A percentile compares a stretch with the other conserved stretches of the same genome.
Evolutionary conservation across 2,113 vertebrate genomes (phyloP).

Genomic region (Himantopus leucocephalus): DNA sequence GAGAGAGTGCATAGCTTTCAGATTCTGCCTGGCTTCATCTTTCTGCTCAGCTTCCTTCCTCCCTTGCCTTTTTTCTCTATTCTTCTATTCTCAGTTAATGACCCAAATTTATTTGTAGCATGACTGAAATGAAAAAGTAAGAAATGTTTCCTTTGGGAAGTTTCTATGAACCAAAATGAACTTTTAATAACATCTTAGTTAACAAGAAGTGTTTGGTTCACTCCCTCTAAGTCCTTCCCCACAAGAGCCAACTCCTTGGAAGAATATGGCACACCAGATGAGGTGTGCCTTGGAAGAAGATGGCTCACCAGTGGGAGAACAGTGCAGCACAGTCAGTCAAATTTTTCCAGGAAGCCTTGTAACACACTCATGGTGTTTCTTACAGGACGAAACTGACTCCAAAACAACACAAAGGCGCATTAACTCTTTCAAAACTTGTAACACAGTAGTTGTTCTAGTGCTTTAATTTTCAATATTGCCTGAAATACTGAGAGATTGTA

Average conservation of each 20-base stretch:
- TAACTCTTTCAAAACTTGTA: not conserved
- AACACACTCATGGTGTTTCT: not conserved
- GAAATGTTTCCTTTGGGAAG: not conserved
- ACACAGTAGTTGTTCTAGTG: not conserved
- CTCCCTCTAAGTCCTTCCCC: not conserved
- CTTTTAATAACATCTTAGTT: not conserved
- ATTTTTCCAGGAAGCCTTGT: not conserved
- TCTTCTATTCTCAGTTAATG: not conserved
- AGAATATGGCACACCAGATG: not conserved
- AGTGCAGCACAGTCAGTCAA: too few relatives aligned
- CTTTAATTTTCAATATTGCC: not conserved
- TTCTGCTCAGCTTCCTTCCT: not conserved
- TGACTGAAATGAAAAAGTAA: not conserved
- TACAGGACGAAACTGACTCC: not conserved
- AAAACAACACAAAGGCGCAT: not conserved
- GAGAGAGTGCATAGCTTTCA: not conserved
- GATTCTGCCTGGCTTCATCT: not conserved
- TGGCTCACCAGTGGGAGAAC: not conserved
- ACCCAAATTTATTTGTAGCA: not conserved
- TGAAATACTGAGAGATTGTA: not conserved
- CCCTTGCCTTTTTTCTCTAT: not conserved
- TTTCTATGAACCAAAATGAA: not conserved
- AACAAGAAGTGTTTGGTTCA: not conserved
- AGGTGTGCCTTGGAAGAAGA: not conserved
- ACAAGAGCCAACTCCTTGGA: not conserved